Base-by-base conservation (phyloP, 2,888 invertebrate species). In the Caradrina clavipalpis region DNA sequence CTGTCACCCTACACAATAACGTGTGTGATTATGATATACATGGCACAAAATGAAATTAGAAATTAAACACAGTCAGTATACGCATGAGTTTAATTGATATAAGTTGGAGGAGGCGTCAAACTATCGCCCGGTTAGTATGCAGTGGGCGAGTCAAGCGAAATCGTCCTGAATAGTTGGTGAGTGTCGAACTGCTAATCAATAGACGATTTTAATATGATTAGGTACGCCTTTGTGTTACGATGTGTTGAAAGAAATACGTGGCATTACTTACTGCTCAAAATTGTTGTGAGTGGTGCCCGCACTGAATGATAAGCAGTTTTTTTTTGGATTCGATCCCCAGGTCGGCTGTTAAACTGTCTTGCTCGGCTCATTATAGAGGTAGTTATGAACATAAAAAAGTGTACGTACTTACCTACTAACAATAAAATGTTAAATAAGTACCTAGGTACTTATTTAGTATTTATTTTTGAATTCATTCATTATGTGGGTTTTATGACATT, bases 141-240 rank as follows among this genome's bases (percentile, higher is more conserved):
- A 76, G 74, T 55, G 35, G 61, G 80, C 90, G 90, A 79, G 61
- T 73, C 63, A 56, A 88, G 93, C 90, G 93, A 94, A 94, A 94
- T 93, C 93, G 93, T 78, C 93, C 94, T 92, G 88, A 93, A 93
- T 89, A 76, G 71, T 66, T 69, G 72, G 54, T 58, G 57, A 69
- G 66, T 74, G 78, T 62, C 73, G 69, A 63, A 68, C 73, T 61
- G 53, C 78, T 84, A 86, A 85, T 84, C 85, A 84, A 76, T 77
- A 59, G 42, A 57, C 73, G 77, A 73, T 80, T 80, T 80, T 69
- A 73, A 73, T 81, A 84, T 84, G 68, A 84, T 80, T 79, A 78
- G 17, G 45, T 45, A 15, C 42, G 15, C 15, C 69, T 73, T 67
- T 68, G 69, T 69, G 42, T 68, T 57, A 74, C 63, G 39, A 39